Conservation (phyloP, 2,888 invertebrate species). For the Kuschelorhynchus macadamiae region DNA sequence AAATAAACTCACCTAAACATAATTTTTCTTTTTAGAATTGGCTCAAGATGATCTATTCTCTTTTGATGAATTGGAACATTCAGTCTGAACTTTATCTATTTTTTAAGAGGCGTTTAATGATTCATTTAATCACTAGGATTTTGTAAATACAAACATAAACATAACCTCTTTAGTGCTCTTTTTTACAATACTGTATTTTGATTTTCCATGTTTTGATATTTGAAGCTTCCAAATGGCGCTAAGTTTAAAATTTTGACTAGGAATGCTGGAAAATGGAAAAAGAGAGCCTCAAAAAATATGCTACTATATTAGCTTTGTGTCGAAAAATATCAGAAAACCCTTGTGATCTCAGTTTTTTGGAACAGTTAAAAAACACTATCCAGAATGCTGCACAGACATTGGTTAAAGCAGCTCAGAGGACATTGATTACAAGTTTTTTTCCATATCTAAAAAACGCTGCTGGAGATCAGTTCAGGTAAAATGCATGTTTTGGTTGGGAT, state of each 20-base stretch:
- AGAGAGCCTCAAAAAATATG: conserved; percentile 50
- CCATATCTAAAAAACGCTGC: conserved; percentile 44
- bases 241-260: conserved; percentile 12
- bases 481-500: no score
- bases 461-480: conserved; percentile 8
- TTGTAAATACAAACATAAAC: conserved; percentile 35
- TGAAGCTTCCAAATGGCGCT: conserved; percentile 2
- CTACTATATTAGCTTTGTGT: conserved; percentile 51
- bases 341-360: conserved; percentile 52
- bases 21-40: no score
- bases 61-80: no score
- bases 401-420: conserved; percentile 53
- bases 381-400: conserved; percentile 48
- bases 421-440: conserved; percentile 56
- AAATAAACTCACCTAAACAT: no score
- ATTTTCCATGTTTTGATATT: not conserved
- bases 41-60: no score
- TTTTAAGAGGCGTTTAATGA: no score
- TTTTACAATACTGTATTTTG: not conserved
- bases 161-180: conserved; percentile 23
- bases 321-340: conserved; percentile 53
- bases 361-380: conserved; percentile 51
- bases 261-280: conserved; percentile 20
- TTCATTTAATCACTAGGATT: conserved; percentile 8
- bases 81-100: no score